Conservation (phyloP, 2,797 vertebrate species). For the Pseudomugil tenellus region DNA sequence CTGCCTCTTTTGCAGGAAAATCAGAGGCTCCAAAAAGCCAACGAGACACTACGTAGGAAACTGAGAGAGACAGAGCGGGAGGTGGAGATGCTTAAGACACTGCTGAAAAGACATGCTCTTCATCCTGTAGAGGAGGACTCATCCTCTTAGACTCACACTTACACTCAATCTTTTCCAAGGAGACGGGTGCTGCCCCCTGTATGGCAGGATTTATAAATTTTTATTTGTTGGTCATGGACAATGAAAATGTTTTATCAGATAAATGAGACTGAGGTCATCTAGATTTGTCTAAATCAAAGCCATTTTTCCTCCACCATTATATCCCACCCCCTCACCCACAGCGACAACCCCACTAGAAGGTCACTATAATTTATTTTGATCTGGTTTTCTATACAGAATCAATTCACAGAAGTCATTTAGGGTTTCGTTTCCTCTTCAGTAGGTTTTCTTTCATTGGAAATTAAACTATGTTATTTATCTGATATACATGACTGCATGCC, state of each 20-base stretch:
- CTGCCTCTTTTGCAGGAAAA: slow-evolving; percentile 73
- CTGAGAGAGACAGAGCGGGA: slow-evolving; percentile 80
- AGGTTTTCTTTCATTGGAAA: too few species aligned
- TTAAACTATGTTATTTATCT: too few species aligned
- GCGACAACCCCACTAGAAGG: too few species aligned
- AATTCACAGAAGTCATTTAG: too few species aligned
- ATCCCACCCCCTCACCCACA: too few species aligned
- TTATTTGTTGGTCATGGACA: slow-evolving; percentile 27
- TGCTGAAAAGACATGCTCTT: slow-evolving; percentile 80
- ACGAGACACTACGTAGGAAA: slow-evolving; percentile 79
- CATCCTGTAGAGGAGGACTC: slow-evolving; percentile 82
- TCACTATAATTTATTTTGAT: too few species aligned
- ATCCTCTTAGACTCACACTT: slow-evolving; percentile 66
- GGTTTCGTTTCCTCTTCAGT: too few species aligned
- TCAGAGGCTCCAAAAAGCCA: slow-evolving; percentile 73
- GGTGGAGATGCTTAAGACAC: slow-evolving; percentile 79
- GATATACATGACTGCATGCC: too few species aligned
- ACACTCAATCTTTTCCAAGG: slow-evolving; percentile 16
- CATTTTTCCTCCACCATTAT: too few species aligned
- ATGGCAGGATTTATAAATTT: slow-evolving; percentile 36
- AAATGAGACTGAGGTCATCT: slow-evolving; percentile 7
- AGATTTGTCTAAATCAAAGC: not conserved
- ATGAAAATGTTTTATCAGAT: slow-evolving; percentile 28
- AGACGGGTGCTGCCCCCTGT: slow-evolving; percentile 46
- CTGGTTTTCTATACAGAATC: too few species aligned